Evolutionary conservation across 2,113 vertebrate genomes (phyloP).

Genomic region (Otus sunia): DNA sequence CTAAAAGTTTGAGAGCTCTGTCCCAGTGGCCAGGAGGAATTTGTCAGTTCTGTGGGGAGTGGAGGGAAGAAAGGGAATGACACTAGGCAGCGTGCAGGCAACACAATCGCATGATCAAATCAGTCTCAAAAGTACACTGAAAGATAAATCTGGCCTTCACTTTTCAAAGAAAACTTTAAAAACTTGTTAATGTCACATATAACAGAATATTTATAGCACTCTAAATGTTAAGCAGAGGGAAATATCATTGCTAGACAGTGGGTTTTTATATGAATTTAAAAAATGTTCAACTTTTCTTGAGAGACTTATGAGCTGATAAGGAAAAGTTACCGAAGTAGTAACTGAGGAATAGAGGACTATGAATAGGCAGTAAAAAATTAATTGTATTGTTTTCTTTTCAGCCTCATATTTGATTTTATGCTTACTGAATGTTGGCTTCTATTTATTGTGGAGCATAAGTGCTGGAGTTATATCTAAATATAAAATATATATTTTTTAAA

Average conservation of each 20-base stretch:
- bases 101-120: accelerated
- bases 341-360: neutral
- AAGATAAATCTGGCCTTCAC: neutral
- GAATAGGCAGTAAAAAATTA: conserved; percentile 17
- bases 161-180: neutral
- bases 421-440: neutral
- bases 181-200: neutral
- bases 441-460: neutral
- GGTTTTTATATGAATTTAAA: neutral
- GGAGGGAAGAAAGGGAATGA: neutral
- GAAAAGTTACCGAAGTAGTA: neutral
- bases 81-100: accelerated
- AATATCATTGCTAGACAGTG: neutral
- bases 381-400: neutral
- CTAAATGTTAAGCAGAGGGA: conserved; percentile 17
- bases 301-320: neutral
- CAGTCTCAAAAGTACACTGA: neutral
- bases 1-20: neutral
- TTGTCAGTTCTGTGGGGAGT: neutral
- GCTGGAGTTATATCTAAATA: neutral
- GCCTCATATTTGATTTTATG: neutral
- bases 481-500: neutral
- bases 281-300: neutral
- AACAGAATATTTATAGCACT: neutral
- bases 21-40: neutral